Conservation (phyloP, 2,888 invertebrate species). For the Standfussiana lucernea region DNA sequence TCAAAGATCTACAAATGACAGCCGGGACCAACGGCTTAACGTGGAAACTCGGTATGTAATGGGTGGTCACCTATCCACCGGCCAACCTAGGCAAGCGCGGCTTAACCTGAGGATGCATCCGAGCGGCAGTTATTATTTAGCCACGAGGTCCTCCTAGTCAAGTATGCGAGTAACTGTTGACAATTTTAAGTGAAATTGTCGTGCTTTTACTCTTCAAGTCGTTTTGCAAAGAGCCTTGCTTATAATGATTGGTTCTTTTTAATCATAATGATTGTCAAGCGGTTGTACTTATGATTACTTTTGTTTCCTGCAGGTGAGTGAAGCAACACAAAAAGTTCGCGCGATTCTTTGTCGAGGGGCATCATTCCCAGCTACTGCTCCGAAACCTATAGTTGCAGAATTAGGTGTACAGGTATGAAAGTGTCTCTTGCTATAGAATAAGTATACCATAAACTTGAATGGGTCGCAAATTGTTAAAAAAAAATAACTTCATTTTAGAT, state of each 20-base stretch:
- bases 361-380: conserved; percentile 96
- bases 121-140: no score
- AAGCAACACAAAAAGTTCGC: conserved; percentile 94
- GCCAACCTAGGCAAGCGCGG: no score
- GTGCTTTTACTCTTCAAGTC: not conserved
- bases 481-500: conserved; percentile 83
- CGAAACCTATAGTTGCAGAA: conserved; percentile 95
- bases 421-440: not conserved
- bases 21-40: no score
- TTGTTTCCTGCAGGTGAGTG: conserved; percentile 91
- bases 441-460: not conserved
- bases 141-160: no score
- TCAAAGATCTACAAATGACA: no score
- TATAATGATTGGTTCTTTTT: no score
- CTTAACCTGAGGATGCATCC: no score
- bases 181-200: not conserved
- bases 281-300: not conserved
- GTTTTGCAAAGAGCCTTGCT: not conserved
- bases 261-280: not conserved
- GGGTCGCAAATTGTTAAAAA: not conserved
- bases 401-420: conserved; percentile 91
- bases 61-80: no score
- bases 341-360: conserved; percentile 97
- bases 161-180: not conserved
- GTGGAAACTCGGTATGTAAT: no score